Evolutionary conservation across 2,888 invertebrate genomes (phyloP).

Genomic region (Acanthosepion pharaonis): DNA sequence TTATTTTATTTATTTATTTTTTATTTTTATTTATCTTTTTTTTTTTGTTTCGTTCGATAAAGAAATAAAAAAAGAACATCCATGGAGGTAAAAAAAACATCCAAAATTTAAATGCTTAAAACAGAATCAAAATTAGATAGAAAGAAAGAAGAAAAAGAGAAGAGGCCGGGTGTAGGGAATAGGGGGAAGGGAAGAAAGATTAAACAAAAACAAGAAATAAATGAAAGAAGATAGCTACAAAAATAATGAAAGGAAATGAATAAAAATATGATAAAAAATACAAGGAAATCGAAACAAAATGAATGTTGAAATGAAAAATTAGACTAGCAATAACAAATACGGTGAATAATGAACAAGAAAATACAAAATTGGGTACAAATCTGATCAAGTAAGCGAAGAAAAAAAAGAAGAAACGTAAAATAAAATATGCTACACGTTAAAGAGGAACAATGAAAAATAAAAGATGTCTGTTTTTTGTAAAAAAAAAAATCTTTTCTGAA

Average conservation of each 20-base stretch:
- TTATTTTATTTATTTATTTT: no score
- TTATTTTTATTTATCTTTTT: not conserved
- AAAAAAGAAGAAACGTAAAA: not conserved
- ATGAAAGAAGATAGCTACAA: not conserved
- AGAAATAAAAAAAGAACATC: not conserved
- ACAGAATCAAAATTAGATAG: not conserved
- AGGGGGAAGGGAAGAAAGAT: not conserved
- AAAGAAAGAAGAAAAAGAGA: not conserved
- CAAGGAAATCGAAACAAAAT: not conserved
- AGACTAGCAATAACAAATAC: not conserved
- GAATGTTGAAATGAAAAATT: not conserved
- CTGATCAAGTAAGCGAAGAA: not conserved
- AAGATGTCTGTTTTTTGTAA: not conserved
- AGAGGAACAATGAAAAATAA: constrained; percentile 14
- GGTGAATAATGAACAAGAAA: not conserved
- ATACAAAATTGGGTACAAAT: not conserved
- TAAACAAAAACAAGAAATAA: not conserved
- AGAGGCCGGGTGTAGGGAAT: no score
- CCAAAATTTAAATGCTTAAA: constrained; percentile 4
- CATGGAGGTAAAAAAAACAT: not conserved
- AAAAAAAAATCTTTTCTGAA: not conserved
- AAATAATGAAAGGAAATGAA: not conserved
- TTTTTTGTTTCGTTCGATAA: not conserved
- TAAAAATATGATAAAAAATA: not conserved
- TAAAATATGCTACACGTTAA: not conserved